Base-by-base conservation (phyloP, 2,888 invertebrate genomes). In the Amblyjoppa proteus region DNA sequence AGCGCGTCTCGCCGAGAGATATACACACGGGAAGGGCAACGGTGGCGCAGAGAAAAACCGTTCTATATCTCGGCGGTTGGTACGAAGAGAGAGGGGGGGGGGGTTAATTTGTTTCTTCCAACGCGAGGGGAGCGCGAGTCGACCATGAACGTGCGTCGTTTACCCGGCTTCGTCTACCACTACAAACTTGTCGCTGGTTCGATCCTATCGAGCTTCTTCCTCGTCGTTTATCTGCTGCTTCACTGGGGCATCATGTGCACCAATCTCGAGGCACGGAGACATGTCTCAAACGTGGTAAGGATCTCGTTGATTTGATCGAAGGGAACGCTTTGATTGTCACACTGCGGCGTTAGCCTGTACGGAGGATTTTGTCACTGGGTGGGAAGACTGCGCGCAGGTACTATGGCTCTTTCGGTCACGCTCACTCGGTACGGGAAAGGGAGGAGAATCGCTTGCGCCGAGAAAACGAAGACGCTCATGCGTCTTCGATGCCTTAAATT, bases 191-290 rank as follows among this genome's bases (percentile, higher is more conserved):
- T 91, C 49, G 89, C 92, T 20, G 81, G 89, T 49, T 89, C 91
- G 31, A 85, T 91, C 38, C 70, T 94, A 34, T 90, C 94, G 53
- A 85, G 94, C 16, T 86, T 94, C 56, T 88, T 93, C 56, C 92
- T 94, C n/a, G 90, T 94, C 82, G 89, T 95, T 81, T 95, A 95
- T 90, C 93, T 95, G 76, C 93, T 95, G 51, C 94, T 95, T 84
- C 95, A 95, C 91, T 96, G 95, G 95, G 95, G 95, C 83, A 92
- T 96, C 70, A 93, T 96, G 90, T 96, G 96, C 91, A 94, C 95
- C 41, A 95, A 95, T 91, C 92, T 95, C 71, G 95, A 95, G 90
- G 95, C 95, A n/a, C 95, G 95, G 93, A 94, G 94, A 76, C 95
- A 96, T 90, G 94, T 96, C 82, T 94, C 95, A 86, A 94, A 93